A percentile compares a stretch with the other conserved stretches of the same genome.
These are phyloP conservation scores for Megalopta genalis DNA, from an alignment of 1,140 invertebrate genomes.

Conservation along the genomic window DNA sequence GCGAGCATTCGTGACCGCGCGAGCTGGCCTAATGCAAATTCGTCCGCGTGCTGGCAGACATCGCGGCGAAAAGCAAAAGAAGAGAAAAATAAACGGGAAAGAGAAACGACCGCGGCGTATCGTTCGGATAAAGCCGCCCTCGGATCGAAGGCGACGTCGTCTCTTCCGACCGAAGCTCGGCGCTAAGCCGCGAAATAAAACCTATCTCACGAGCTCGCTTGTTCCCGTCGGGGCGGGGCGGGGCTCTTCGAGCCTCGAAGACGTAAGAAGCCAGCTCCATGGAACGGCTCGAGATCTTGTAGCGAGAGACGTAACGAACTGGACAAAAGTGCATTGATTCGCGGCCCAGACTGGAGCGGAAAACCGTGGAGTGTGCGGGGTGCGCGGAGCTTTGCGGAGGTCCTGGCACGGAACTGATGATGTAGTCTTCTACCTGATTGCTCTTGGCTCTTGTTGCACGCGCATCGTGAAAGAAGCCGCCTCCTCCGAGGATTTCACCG, in stretches of 20 bases:
- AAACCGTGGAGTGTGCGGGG: constrained; percentile 12
- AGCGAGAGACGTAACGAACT: constrained; percentile 28
- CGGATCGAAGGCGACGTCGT: constrained; percentile 36
- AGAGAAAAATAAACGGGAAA: background rate
- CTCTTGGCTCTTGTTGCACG: too few relatives aligned
- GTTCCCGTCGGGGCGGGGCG: background rate
- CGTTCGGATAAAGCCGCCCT: constrained; percentile 48
- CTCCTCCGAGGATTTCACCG: too few relatives aligned
- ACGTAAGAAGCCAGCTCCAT: constrained; percentile 22
- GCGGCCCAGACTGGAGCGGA: background rate
- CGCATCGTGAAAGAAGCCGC: too few relatives aligned
- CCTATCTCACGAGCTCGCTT: constrained; percentile 50
- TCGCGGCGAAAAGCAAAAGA: constrained; percentile 3
- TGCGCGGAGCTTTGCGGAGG: too few relatives aligned
- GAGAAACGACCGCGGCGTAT: constrained; percentile 47
- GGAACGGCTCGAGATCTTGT: constrained; percentile 24
- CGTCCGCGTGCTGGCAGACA: constrained; percentile 15
- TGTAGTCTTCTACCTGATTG: too few relatives aligned
- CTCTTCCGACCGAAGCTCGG: constrained; percentile 36
- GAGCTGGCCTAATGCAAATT: constrained; percentile 65
- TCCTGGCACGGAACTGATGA: too few relatives aligned
- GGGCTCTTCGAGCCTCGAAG: background rate
- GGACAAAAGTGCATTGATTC: constrained; percentile 38
- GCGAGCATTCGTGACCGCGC: constrained; percentile 57
- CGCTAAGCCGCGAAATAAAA: constrained; percentile 67